These are phyloP conservation scores for Drosophila lowei DNA, from an alignment of 1,140 invertebrate species.

Conservation along the genomic window DNA sequence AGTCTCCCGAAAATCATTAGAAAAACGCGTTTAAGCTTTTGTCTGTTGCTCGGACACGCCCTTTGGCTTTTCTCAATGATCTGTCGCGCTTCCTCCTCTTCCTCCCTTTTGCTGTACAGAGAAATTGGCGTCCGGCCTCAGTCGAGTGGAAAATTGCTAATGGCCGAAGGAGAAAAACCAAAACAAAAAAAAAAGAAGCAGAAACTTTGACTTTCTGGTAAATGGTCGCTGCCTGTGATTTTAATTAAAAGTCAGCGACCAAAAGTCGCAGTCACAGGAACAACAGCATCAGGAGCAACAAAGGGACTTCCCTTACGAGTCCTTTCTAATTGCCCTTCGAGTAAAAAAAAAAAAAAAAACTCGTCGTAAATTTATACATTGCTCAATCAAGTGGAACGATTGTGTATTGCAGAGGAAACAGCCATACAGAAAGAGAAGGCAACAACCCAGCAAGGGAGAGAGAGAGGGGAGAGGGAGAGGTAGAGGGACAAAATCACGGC, in stretches of 20 bases:
- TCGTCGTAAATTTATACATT: conserved; percentile 61
- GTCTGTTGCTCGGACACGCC: conserved; percentile 42
- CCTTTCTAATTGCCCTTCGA: conserved; percentile 61
- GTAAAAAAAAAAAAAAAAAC: conserved; percentile 17
- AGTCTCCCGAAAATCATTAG: conserved; percentile 38
- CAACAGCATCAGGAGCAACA: conserved; percentile 14
- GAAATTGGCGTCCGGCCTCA: conserved; percentile 54
- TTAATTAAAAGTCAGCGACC: conserved; percentile 68
- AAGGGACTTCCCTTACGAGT: conserved; percentile 71
- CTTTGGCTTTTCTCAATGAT: conserved; percentile 41
- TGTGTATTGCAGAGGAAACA: conserved; percentile 41
- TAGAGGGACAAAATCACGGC: conserved; percentile 46
- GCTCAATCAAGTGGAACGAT: conserved; percentile 70
- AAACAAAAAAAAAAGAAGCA: conserved; percentile 23
- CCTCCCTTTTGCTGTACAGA: conserved; percentile 15
- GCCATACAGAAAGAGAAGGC: conserved; percentile 5
- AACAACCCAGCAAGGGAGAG: background rate
- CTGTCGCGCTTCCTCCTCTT: conserved; percentile 11
- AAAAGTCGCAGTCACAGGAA: conserved; percentile 8
- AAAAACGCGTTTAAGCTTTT: conserved; percentile 31
- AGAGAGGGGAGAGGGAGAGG: background rate
- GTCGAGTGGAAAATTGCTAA: conserved; percentile 76
- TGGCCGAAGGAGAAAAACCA: conserved; percentile 39
- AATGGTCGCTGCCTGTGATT: conserved; percentile 67
- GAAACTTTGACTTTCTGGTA: conserved; percentile 52